Evolutionary conservation across 2,113 vertebrate species (phyloP).

Genomic region (Pterophyllum scalare): DNA sequence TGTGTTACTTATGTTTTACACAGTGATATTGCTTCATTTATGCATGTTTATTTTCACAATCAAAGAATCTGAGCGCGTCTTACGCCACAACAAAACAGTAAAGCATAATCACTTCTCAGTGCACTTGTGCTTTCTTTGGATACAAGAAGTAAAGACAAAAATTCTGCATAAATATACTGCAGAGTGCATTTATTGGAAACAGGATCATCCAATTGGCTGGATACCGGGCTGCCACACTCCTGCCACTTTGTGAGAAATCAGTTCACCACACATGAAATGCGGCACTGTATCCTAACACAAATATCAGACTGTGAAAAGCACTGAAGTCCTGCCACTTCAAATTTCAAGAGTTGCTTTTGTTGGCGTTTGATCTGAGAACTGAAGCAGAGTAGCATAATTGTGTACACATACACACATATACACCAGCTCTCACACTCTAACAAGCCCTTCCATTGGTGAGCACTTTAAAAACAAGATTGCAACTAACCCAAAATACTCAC

Average conservation of each 20-base stretch:
- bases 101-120: no score
- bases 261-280: constrained; percentile 61
- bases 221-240: constrained; percentile 44
- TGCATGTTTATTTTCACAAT: not conserved
- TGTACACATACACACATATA: constrained; percentile 54
- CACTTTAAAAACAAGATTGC: constrained; percentile 67
- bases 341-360: constrained; percentile 77
- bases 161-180: not conserved
- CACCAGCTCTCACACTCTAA: constrained; percentile 51
- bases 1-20: not conserved
- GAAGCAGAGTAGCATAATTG: constrained; percentile 65
- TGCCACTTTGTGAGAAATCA: constrained; percentile 58
- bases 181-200: constrained; percentile 3
- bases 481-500: constrained; percentile 64
- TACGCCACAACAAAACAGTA: not conserved
- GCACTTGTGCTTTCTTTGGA: not conserved
- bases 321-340: constrained; percentile 75
- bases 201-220: constrained; percentile 27
- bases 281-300: constrained; percentile 72
- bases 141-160: not conserved
- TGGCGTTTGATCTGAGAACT: constrained; percentile 78
- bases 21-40: not conserved
- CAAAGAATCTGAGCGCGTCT: not conserved
- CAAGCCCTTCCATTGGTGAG: constrained; percentile 51
- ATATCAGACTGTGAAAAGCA: constrained; percentile 66